Conservation (phyloP, 2,888 invertebrate genomes). For the Chirona hameri region DNA sequence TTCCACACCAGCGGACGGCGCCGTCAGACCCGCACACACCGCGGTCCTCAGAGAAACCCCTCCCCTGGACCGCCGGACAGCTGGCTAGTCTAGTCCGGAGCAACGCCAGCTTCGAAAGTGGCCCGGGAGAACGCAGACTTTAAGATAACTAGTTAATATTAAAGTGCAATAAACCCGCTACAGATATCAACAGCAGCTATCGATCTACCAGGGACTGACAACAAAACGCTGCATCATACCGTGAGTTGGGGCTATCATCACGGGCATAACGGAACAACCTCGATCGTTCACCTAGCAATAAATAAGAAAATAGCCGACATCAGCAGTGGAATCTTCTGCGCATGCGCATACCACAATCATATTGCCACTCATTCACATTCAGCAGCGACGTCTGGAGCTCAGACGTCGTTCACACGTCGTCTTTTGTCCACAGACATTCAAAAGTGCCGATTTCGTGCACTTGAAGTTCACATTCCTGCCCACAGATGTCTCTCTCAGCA, state of each 20-base stretch:
- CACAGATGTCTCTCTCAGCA: slow-evolving; percentile 13
- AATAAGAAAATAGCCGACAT: slow-evolving; percentile 6
- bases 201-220: not conserved
- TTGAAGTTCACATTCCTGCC: not conserved
- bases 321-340: not conserved
- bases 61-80: too few species aligned
- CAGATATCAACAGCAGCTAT: not conserved
- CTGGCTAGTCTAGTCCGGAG: too few species aligned
- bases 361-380: not conserved
- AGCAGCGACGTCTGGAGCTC: not conserved
- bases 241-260: not conserved
- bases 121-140: too few species aligned
- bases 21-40: too few species aligned
- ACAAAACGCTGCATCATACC: not conserved
- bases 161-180: not conserved
- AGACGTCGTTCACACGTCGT: not conserved
- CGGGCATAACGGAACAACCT: not conserved
- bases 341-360: not conserved
- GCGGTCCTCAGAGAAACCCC: too few species aligned
- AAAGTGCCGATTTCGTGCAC: not conserved
- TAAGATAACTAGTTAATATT: not conserved
- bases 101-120: too few species aligned
- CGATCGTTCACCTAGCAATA: not conserved
- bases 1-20: too few species aligned
- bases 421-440: not conserved